These are phyloP conservation scores for Rynchops niger DNA, from an alignment of 2,113 vertebrate genomes.

Conservation along the genomic window DNA sequence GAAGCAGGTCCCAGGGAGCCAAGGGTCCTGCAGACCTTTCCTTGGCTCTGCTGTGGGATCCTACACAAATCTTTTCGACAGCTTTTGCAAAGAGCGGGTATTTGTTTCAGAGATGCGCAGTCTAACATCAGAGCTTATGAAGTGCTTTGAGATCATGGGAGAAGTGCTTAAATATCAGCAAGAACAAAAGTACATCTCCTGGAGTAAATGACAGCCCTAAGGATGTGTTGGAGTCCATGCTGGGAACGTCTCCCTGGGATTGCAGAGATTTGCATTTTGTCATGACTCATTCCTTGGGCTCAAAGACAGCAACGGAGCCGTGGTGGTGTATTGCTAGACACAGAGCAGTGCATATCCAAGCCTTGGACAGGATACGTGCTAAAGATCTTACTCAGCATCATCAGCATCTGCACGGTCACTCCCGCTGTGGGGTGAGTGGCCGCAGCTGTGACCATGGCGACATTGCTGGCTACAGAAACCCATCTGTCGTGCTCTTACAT, in stretches of 20 bases:
- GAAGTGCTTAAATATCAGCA: not conserved
- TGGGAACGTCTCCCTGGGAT: not conserved
- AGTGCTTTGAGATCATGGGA: not conserved
- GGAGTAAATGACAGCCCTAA: not conserved
- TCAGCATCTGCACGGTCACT: not conserved
- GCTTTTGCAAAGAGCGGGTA: not conserved
- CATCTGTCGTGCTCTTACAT: rapidly evolving
- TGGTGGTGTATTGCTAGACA: not conserved
- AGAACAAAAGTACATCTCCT: not conserved
- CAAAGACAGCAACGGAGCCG: not conserved
- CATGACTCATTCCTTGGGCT: not conserved
- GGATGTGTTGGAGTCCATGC: not conserved
- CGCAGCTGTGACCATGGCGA: not conserved
- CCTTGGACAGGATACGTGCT: not conserved
- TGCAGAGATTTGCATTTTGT: not conserved
- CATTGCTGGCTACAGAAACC: not conserved
- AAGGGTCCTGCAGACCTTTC: not conserved
- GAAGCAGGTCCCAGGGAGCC: not conserved
- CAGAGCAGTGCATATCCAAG: not conserved
- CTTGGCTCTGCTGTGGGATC: not conserved
- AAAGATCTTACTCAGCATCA: not conserved
- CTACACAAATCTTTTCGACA: not conserved
- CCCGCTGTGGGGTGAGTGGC: not conserved
- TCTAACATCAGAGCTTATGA: not conserved
- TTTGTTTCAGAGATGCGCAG: not conserved